Evolutionary conservation across 2,888 invertebrate species (phyloP), one percentile per base, ranked within the genome.

Genomic region (Augiades crinisus): DNA sequence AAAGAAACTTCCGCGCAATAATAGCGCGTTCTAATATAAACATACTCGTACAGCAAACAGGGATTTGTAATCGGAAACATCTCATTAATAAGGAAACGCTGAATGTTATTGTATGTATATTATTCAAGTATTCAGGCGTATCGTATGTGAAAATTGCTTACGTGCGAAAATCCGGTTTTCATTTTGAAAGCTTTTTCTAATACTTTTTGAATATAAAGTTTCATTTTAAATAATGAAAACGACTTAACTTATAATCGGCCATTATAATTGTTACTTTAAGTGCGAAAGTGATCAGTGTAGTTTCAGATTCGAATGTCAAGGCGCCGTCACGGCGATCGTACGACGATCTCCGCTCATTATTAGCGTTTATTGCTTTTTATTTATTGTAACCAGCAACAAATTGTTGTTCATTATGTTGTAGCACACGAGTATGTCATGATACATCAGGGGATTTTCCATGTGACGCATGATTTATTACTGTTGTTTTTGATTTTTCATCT

Each of bases 241-340:
- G n/a, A 8, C 38, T 19, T 13, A 36, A 46, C 10, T 16, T 5
- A 27, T 36, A 47, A 47, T 38, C 21, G 30, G 22, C n/a, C n/a
- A n/a, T 14, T 14, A 40, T 10, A 41, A 31, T 5, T 27, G 14
- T 30, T 30, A 30, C 24, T 27, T 46, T 19, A 46, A 19, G 27
- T 30, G 24, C 30, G 8, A 36, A 38, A 34, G 21, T 34, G 33
- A 24, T 16, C 5, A 24, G 30, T 30, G 19, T 30, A 1, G 21
- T 47, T 38, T 19, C 38, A 21, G 17, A 47, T 38, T 38, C 30
- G 30, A 47, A 38, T 47, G 47, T 19, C 38, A 38, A 47, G 38
- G 47, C 30, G 16, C 27, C 27, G 27, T 2, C 10, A 12, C n/a
- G 17, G 5, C 12, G 16, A 41, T 12, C 24, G 13, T 2, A n/a